phyloP scores from a whole-genome alignment of 1,140 invertebrate species.

The Idris sp. region DNA sequence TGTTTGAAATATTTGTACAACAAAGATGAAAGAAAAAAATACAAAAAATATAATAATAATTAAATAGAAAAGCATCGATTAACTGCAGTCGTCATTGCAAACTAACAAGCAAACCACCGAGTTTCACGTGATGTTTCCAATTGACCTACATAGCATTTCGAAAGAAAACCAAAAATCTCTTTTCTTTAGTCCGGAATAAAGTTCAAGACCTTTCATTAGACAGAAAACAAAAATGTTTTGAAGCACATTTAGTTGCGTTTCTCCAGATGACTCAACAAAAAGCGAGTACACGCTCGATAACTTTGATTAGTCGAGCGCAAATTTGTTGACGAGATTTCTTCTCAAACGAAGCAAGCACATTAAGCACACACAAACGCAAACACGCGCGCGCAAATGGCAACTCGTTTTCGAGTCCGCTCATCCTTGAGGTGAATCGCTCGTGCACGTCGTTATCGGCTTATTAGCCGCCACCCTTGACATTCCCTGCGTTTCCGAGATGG shows the following conservation, averaged over 20 bases:
- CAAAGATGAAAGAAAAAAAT: no score
- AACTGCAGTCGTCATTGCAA: no score
- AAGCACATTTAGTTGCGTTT: conserved; percentile 5
- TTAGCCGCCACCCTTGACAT: conserved; percentile 61
- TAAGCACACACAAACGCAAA: conserved; percentile 24
- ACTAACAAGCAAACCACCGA: conserved; percentile 1
- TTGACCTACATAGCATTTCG: conserved; percentile 9
- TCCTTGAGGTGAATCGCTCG: conserved; percentile 19
- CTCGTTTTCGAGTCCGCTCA: conserved; percentile 30
- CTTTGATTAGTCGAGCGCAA: conserved; percentile 50
- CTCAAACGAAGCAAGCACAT: conserved; percentile 27
- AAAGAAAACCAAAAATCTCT: conserved; percentile 23
- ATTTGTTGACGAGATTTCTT: conserved; percentile 45
- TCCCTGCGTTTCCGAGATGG: conserved; percentile 45
- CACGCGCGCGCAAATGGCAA: conserved; percentile 23
- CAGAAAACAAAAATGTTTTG: conserved; percentile 14
- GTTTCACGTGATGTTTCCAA: neutral
- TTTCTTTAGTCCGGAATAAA: conserved; percentile 10
- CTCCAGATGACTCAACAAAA: conserved; percentile 12
- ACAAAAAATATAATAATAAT: no score
- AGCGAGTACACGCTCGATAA: conserved; percentile 20
- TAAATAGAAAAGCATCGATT: no score
- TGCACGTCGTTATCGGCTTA: conserved; percentile 61
- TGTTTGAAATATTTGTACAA: no score
- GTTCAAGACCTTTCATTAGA: conserved; percentile 22